Percentiles rank a stretch among this genome's conserved stretches.
Evolutionary conservation across 1,140 invertebrate species (phyloP).

Genomic region (Drosophila micromelanica): DNA sequence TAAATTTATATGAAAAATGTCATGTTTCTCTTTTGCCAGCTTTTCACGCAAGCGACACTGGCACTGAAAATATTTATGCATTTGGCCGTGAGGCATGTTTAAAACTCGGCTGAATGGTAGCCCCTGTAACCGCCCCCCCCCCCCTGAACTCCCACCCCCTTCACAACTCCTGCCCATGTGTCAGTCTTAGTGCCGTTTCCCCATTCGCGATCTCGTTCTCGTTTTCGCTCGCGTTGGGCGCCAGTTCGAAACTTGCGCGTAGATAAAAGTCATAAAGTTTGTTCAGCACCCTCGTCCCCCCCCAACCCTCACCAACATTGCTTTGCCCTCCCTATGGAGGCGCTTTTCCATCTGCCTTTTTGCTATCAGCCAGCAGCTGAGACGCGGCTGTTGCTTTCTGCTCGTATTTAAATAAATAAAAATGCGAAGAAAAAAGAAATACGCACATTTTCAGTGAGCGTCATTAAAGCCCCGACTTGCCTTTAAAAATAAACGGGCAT

Average conservation of each 20-base stretch:
- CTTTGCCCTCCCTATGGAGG: too few species aligned
- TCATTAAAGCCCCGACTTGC: conserved; percentile 48
- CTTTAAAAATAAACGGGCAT: conserved; percentile 47
- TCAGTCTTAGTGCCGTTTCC: neutral
- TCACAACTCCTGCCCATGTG: neutral
- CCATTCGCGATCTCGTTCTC: neutral
- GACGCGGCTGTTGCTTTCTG: conserved; percentile 44
- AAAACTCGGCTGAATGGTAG: conserved; percentile 59
- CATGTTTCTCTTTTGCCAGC: conserved; percentile 48
- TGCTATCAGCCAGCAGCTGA: conserved; percentile 31
- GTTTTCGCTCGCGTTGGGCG: conserved; percentile 5
- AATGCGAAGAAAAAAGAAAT: neutral
- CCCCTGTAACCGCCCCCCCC: neutral
- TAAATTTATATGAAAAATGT: conserved; percentile 76
- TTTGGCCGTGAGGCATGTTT: conserved; percentile 71
- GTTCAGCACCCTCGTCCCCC: conserved; percentile 19
- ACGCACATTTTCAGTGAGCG: conserved; percentile 23
- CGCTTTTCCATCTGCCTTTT: neutral
- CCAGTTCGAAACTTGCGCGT: conserved; percentile 58
- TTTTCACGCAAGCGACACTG: conserved; percentile 32
- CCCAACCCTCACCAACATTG: neutral
- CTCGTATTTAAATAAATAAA: conserved; percentile 44
- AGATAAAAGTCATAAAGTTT: conserved; percentile 79
- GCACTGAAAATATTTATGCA: conserved; percentile 73
- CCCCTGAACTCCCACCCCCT: neutral